Evolutionary conservation across 2,797 vertebrate species (phyloP), one percentile per base, ranked within the genome.

Genomic region (Lacerta bilineata): DNA sequence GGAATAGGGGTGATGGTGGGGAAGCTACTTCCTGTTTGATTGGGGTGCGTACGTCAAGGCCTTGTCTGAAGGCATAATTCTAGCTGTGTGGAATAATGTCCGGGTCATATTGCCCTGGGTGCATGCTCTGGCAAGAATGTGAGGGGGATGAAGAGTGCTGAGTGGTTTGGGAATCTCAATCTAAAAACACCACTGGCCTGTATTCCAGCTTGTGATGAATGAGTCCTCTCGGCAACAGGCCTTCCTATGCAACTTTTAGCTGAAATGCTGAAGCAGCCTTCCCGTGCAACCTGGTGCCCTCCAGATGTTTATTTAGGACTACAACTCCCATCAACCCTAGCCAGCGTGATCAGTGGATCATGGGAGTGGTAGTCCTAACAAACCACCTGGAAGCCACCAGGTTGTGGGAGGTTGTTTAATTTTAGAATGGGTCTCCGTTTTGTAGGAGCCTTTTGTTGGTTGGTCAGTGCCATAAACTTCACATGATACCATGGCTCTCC

Each of bases 121-220:
- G 71, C 69, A 17, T 39, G 33, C 71, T n/a, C 61, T 29, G 39
- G 77, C 27, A 69, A 7, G 36, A 86, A 66, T 76, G 84, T 27
- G 46, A 25, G 69, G 41, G 39, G 18, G 11, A 27, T 27, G 33
- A 43, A 55, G 59, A 75, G 72, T 75, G 77, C 39, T 69, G 66
- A 84, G 83, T 75, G 36, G 3, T 41, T 85, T 85, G 83, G 77
- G 88, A 29, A 39, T 18, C 59, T 75, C 72, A 50, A 18, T 66
- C 41, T 85, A 50, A 68, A 85, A 66, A 64, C 20, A 80, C 83
- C 78, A 68, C 78, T 81, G 69, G 61, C 33, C 41, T 75, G 77
- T 85, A 33, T 75, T 80, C 72, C 33, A 66, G 15, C n/a, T 29
- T 8, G 41, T 25, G 25, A 66, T 66, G 83, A 80, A 68, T 59